Percentiles rank a stretch among this genome's conserved stretches.
These are phyloP conservation scores for Hydrochoerus hydrochaeris DNA, from an alignment of 2,113 vertebrate genomes.

Conservation along the genomic window DNA sequence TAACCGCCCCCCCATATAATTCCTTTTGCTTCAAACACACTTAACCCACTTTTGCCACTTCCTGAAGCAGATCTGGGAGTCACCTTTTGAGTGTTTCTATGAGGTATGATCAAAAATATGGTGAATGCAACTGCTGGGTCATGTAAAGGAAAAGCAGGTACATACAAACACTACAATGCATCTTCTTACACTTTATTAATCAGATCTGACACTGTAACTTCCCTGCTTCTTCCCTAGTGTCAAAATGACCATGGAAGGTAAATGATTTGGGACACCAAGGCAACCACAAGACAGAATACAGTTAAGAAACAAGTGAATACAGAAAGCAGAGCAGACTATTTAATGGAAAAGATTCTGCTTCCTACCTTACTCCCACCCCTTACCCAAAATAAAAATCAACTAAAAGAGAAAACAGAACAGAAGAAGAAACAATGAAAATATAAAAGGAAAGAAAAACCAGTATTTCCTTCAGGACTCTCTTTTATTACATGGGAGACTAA, in stretches of 20 bases:
- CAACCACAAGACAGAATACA: neutral
- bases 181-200: neutral
- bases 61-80: neutral
- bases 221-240: neutral
- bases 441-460: neutral
- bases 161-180: neutral
- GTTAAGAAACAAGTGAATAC: neutral
- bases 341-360: neutral
- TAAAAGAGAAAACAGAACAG: neutral
- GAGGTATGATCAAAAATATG: neutral
- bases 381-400: conserved; percentile 38
- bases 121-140: neutral
- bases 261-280: neutral
- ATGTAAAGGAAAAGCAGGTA: neutral
- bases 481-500: conserved; percentile 59
- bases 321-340: neutral
- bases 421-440: neutral
- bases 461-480: conserved; percentile 56
- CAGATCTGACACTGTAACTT: neutral
- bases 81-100: neutral
- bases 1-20: neutral
- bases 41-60: neutral
- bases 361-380: too few species aligned
- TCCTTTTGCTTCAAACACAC: neutral
- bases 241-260: neutral